Evolutionary conservation across 1,140 invertebrate species (phyloP), one percentile per base, ranked within the genome.

Genomic region (Drosophila subobscura): DNA sequence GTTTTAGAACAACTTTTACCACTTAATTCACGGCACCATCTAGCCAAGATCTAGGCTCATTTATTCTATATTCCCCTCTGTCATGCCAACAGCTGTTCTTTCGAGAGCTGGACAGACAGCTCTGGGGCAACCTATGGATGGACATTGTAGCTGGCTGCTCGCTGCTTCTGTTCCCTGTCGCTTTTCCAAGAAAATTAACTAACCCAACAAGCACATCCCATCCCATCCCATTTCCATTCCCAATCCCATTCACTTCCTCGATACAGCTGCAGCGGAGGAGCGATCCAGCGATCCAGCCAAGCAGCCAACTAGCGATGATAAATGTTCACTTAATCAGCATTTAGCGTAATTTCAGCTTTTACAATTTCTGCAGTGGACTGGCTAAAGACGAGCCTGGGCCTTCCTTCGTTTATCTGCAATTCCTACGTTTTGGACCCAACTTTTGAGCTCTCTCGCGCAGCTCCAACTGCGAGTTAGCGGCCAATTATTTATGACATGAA

Each of bases 401-500:
- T 25, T 29, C 8, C 40, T 40, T 55, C 59, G 56, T 58, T 55
- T 72, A 50, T 72, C 52, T 72, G 60, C 40, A 45, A 52, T 54
- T 53, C 55, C 49, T 20, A 20, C 41, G 57, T 41, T 64, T 75
- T 76, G 76, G 63, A 58, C 44, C 49, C 37, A 25, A 46, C 46
- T 47, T 41, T 47, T 41, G 56, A 59, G 56, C 74, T 59, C 58
- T 52, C 52, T 50, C 73, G 50, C 37, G 20, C 23, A 45, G 53
- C 49, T 63, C 51, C 70, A 83, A 70, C 74, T 41, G 72, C 61
- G 56, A 83, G 81, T 90, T 86, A 90, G 89, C 67, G 89, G 56
- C 78, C 89, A 91, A 90, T 91, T 90, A 90, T 90, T 91, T 91
- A 91, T 91, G 89, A 90, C 89, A 91, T 89, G 78, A 90, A 91